phyloP scores from a whole-genome alignment of 2,888 invertebrate species.

The Calameuta idolon region DNA sequence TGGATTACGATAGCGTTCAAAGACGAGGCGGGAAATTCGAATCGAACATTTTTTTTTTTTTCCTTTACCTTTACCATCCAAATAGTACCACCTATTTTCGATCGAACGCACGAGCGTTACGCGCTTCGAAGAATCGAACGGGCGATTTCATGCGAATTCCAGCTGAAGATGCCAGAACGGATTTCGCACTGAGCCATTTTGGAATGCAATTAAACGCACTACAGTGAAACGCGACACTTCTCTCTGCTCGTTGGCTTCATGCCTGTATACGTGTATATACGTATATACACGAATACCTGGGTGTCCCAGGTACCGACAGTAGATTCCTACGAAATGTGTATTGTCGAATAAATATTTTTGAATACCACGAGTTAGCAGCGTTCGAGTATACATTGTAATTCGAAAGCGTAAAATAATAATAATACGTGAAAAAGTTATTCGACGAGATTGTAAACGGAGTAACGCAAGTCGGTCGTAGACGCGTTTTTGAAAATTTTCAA shows the following conservation, averaged over 20 bases:
- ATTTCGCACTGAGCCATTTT: slow-evolving; percentile 59
- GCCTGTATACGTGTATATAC: slow-evolving; percentile 8
- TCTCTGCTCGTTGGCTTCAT: slow-evolving; percentile 15
- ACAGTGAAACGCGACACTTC: slow-evolving; percentile 53
- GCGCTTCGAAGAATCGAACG: not conserved
- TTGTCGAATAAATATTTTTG: not conserved
- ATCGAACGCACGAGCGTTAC: not conserved
- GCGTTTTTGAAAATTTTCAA: not conserved
- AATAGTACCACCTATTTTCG: not conserved
- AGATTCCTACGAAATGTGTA: not conserved
- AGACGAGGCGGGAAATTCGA: not conserved
- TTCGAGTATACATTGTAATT: not conserved
- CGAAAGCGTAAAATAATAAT: not conserved
- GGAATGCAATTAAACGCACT: slow-evolving; percentile 65
- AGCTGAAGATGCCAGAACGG: slow-evolving; percentile 36
- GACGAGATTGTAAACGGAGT: not conserved
- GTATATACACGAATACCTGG: not conserved
- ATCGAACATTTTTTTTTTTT: not conserved
- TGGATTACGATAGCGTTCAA: not conserved
- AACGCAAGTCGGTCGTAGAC: not conserved
- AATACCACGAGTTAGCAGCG: not conserved
- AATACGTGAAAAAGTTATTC: not conserved
- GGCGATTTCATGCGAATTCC: slow-evolving; percentile 41
- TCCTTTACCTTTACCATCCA: no score
- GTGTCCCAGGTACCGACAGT: not conserved